These are phyloP conservation scores for Grantiella picta DNA, from an alignment of 2,113 vertebrate genomes.

Conservation along the genomic window DNA sequence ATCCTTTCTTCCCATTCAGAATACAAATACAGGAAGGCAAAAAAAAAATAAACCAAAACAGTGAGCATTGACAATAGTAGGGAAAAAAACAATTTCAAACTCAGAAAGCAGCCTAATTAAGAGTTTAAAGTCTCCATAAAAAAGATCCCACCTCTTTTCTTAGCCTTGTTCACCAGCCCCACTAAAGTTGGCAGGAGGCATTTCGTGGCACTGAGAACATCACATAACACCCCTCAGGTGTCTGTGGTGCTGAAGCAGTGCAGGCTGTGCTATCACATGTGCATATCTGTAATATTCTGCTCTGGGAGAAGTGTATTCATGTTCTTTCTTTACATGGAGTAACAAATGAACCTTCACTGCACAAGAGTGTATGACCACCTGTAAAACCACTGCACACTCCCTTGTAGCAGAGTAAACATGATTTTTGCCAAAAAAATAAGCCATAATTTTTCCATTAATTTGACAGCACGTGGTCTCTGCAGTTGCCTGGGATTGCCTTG, in stretches of 20 bases:
- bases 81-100: not conserved
- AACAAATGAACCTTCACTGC: not conserved
- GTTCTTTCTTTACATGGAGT: not conserved
- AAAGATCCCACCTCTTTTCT: not conserved
- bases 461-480: not conserved
- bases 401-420: not conserved
- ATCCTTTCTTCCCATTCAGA: not conserved
- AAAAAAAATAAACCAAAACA: not conserved
- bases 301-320: not conserved
- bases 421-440: not conserved
- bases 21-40: not conserved
- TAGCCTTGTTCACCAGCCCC: not conserved
- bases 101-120: not conserved
- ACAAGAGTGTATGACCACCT: not conserved
- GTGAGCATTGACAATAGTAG: not conserved
- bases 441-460: not conserved
- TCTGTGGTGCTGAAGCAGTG: not conserved
- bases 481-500: not conserved
- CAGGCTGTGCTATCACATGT: not conserved
- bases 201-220: not conserved
- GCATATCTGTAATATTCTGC: not conserved
- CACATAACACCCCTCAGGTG: not conserved
- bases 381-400: not conserved
- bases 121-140: not conserved
- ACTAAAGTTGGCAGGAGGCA: not conserved